Evolutionary conservation across 1,140 invertebrate genomes (phyloP).

Genomic region (Rhagoletis zephyria): DNA sequence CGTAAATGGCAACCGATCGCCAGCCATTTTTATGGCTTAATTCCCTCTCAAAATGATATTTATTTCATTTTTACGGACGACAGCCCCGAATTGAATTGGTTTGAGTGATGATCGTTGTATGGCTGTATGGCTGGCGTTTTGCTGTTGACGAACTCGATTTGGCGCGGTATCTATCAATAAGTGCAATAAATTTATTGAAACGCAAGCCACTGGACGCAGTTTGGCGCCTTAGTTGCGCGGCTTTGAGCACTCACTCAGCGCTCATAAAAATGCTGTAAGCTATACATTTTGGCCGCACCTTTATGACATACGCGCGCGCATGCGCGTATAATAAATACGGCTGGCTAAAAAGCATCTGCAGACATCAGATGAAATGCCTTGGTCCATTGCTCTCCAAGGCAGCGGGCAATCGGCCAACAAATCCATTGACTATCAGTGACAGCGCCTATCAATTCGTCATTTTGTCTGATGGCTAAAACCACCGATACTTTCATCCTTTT

Average conservation of each 20-base stretch:
- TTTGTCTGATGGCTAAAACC: constrained; percentile 6
- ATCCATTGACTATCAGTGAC: constrained; percentile 25
- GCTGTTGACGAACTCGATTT: neutral
- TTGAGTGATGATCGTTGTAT: neutral
- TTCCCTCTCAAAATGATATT: constrained; percentile 13
- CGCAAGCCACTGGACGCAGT: neutral
- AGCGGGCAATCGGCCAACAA: neutral
- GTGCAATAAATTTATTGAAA: constrained; percentile 51
- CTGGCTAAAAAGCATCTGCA: neutral
- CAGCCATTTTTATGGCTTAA: constrained; percentile 53
- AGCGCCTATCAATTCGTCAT: constrained; percentile 50
- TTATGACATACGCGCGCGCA: neutral
- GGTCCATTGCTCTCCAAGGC: neutral
- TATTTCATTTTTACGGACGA: neutral
- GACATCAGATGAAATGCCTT: neutral
- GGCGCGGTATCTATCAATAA: constrained; percentile 48
- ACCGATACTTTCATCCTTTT: neutral
- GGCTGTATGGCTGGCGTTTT: too few relatives aligned
- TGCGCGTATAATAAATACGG: neutral
- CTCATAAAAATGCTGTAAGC: neutral
- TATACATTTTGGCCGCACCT: neutral
- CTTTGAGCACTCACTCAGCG: neutral
- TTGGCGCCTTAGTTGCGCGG: neutral
- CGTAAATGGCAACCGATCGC: neutral
- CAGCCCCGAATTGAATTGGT: neutral